Base-by-base conservation (phyloP, 2,113 vertebrate genomes). In the Terrapene triunguis region DNA sequence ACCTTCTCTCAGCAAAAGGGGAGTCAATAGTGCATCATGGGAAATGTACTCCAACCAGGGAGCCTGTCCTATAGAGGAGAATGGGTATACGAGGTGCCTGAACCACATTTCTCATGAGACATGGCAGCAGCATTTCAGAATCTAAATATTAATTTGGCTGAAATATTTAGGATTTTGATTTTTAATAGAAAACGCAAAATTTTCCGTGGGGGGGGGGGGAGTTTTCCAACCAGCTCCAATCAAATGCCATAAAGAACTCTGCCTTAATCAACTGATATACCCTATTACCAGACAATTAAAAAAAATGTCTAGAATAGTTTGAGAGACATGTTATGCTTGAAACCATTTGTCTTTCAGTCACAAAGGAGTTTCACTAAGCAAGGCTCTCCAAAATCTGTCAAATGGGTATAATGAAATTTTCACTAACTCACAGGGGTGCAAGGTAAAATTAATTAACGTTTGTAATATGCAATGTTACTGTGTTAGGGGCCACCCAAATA, bases 371-470 rank as follows among this genome's bases (percentile, higher is more conserved):
- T 44, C 74, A 4, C 6, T 27, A 44, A 47, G 42, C 42, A 76
- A 76, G 22, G 24, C 10, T 76, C 74, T 44, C 42, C 74, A 76
- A 76, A 44, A 19, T 44, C 53, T 79, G 32, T 69, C 16, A 69
- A n/a, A 69, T 59, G 50, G 83, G 85, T 81, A 94, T 91, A 95
- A 93, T 54, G 85, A 97, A 95, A 89, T 91, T 89, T 92, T 88
- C 87, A 95, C 82, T 85, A 88, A 96, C 87, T 93, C 59, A 0
- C 2, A 87, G 38, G 74, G 54, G 87, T 97, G 91, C 16, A 19
- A 91, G 90, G 87, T 88, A 94, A 92, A 96, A 95, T 65, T 86
- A n/a, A 81, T 95, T 85, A 92, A 80, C 82, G 93, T 80, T 22
- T 59, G 85, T 19, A n/a, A 69, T 69, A 69, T n/a, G 59, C 12